Base-by-base conservation (phyloP, 2,113 vertebrate genomes). In the Noctilio leporinus region DNA sequence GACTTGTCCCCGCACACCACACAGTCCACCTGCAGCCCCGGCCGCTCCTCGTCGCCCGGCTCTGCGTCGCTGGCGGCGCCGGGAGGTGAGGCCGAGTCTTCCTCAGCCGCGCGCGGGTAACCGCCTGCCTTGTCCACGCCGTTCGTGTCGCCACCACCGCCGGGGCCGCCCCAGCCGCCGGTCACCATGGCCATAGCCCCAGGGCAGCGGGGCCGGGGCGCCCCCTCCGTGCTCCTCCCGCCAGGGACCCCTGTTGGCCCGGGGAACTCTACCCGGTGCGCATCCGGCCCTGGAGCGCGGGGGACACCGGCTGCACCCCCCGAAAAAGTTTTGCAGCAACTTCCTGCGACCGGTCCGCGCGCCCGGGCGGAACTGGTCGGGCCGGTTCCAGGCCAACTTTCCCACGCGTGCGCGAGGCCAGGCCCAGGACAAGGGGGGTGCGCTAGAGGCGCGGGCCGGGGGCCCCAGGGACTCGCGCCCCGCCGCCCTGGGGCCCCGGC, bases 1-100 rank as follows among this genome's bases (percentile, higher is more conserved):
- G 99, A 99, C 96, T 99, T 99, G 98, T 99, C 99, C 45, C 99
- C 99, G 85, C 99, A 99, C 93, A 99, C 99, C 96, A 98, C 99
- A 87, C 99, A 99, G 98, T 99, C 99, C 98, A 99, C 99, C 97
- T 99, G 98, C 97, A 99, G 98, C 62, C 99, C 98, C 88, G 99
- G 98, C 95, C 99, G 98, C 7, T 99, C 99, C 81, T 98, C 98
- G 49, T 99, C 99, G 7, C 98, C 99, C 22, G 98, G 99, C 96
- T 99, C 99, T 84, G 98, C 98, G 98, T 99, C 99, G 96, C 99
- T 99, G 97, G 98, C 98, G 10, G 98, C 99, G 12, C 99, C 99
- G 72, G 99, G 98, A 0, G 99, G 99, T 7, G 99, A 99, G 83
- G 98, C 99, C 90, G 99, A 99, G 10, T 99, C 99, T 70, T 99